Conservation (phyloP, 37 sponge, comb jelly and placozoan species). For the Agelas oroides region DNA sequence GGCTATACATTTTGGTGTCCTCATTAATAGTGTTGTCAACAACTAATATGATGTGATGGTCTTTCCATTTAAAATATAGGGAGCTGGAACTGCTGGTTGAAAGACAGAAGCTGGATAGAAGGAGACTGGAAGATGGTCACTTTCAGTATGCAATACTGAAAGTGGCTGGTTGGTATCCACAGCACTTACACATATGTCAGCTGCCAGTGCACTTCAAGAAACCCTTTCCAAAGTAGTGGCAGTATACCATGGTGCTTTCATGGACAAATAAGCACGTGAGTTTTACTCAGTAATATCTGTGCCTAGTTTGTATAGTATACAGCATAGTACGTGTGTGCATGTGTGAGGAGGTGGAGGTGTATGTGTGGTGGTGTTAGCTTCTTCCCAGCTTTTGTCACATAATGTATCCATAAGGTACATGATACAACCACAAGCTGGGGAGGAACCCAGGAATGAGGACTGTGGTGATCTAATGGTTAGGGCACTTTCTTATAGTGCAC, state of each 20-base stretch:
- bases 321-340: neutral
- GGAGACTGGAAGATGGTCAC: constrained; percentile 38
- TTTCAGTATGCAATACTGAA: constrained; percentile 29
- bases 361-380: too few species aligned
- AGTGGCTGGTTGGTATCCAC: constrained; percentile 30
- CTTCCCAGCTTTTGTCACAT: too few species aligned
- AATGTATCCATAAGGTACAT: too few species aligned
- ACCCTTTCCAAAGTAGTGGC: neutral
- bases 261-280: constrained; percentile 18
- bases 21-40: too few species aligned
- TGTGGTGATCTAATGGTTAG: too few species aligned
- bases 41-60: too few species aligned
- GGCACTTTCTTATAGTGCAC: too few species aligned
- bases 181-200: neutral
- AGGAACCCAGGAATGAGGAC: too few species aligned
- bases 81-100: neutral
- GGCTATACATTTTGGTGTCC: too few species aligned
- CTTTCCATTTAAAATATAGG: neutral
- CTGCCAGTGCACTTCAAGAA: neutral
- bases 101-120: constrained; percentile 28
- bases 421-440: too few species aligned
- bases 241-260: constrained; percentile 16
- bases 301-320: too few species aligned
- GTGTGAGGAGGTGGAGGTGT: too few species aligned
- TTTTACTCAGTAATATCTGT: neutral